Conservation (phyloP, 2,888 invertebrate species). For the Habroteleia sp. region DNA sequence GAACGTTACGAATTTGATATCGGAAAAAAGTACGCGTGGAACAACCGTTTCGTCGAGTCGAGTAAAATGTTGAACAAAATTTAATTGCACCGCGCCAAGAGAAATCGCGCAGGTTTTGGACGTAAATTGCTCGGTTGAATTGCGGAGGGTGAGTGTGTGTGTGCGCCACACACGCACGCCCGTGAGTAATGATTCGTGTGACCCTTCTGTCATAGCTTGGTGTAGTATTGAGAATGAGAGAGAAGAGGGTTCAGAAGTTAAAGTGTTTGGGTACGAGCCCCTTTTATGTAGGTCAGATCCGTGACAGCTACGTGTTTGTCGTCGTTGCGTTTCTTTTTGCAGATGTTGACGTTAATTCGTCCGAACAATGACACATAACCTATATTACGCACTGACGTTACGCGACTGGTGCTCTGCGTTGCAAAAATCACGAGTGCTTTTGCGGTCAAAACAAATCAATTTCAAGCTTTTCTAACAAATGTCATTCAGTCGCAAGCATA, state of each 20-base stretch:
- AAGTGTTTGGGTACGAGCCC: constrained; percentile 14
- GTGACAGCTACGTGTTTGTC: constrained; percentile 12
- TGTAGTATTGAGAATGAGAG: constrained; percentile 17
- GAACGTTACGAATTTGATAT: too few species aligned
- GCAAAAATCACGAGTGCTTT: too few species aligned
- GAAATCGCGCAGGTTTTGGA: too few species aligned
- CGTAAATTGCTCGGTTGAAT: too few species aligned
- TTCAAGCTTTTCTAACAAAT: too few species aligned
- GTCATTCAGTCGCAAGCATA: too few species aligned
- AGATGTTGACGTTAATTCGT: neutral
- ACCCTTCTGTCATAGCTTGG: constrained; percentile 5
- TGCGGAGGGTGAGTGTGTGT: too few species aligned
- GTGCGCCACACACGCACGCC: neutral
- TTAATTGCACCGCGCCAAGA: too few species aligned
- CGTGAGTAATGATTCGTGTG: constrained; percentile 4
- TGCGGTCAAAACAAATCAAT: too few species aligned
- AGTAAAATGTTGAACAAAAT: too few species aligned
- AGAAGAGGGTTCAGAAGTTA: constrained; percentile 25
- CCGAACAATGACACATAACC: constrained; percentile 1
- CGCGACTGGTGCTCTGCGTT: neutral
- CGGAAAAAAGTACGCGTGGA: too few species aligned
- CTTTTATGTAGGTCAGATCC: constrained; percentile 29
- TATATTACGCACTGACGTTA: neutral
- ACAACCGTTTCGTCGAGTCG: too few species aligned
- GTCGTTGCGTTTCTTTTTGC: neutral